Conservation (phyloP, 2,797 vertebrate species). For the Argentina silus region DNA sequence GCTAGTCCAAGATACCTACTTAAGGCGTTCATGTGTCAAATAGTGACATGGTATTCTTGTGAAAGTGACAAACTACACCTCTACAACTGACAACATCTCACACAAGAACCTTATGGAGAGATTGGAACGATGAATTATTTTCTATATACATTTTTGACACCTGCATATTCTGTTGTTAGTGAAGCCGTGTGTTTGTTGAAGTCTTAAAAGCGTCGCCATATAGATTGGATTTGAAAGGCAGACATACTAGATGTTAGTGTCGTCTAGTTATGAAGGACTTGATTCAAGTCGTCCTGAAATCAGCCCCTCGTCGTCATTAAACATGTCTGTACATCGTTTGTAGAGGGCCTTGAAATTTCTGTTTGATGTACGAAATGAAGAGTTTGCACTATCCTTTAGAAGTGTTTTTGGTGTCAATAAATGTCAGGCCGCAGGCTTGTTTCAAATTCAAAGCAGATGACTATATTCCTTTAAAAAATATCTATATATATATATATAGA, state of each 20-base stretch:
- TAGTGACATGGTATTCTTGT: no score
- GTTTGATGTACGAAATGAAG: not conserved
- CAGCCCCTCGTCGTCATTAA: not conserved
- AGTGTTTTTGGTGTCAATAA: not conserved
- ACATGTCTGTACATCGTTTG: not conserved
- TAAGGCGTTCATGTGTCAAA: not conserved
- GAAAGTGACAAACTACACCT: no score
- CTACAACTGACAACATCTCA: no score
- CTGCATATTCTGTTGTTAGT: no score
- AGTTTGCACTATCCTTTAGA: not conserved
- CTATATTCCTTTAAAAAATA: not conserved
- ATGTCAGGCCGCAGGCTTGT: not conserved
- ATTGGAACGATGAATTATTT: no score
- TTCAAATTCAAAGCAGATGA: not conserved
- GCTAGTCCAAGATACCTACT: not conserved
- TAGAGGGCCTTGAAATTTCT: not conserved
- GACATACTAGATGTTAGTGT: no score
- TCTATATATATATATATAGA: not conserved
- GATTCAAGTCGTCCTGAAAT: not conserved
- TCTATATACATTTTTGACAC: no score
- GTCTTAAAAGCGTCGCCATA: no score
- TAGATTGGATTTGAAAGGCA: no score
- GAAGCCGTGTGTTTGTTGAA: no score
- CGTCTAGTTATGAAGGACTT: not conserved
- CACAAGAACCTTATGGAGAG: no score